These are phyloP conservation scores for Meles meles DNA, from an alignment of 2,113 vertebrate species.

Conservation along the genomic window DNA sequence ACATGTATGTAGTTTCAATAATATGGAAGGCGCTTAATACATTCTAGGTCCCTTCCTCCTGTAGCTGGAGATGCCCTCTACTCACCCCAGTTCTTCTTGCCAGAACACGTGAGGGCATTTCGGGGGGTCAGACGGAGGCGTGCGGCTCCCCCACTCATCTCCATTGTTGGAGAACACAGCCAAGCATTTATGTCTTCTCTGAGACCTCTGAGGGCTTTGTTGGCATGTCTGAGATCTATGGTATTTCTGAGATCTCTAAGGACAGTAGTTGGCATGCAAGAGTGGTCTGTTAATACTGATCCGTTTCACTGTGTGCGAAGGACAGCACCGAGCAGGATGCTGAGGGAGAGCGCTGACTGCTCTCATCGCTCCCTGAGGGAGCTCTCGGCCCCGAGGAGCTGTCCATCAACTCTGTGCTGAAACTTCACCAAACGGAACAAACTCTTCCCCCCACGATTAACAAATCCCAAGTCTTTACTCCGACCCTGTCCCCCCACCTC, in stretches of 20 bases:
- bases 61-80: not conserved
- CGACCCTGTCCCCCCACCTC: not conserved
- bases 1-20: not conserved
- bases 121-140: not conserved
- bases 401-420: conserved; percentile 42
- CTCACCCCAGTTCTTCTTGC: not conserved
- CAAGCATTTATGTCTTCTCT: not conserved
- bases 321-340: not conserved
- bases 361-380: not conserved
- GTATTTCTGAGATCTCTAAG: not conserved
- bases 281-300: not conserved
- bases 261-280: not conserved
- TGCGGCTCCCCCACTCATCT: not conserved
- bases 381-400: not conserved
- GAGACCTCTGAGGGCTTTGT: not conserved
- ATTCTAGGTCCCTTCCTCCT: not conserved
- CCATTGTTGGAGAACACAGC: not conserved
- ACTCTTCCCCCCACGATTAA: not conserved
- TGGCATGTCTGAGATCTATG: not conserved
- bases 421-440: not conserved
- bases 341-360: not conserved
- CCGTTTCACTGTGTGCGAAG: not conserved
- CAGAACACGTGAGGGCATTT: not conserved
- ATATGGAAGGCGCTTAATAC: not conserved
- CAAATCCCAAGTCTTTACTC: not conserved